Percentiles rank a stretch among this genome's conserved stretches.
These are phyloP conservation scores for Cercopithecus mona DNA, from an alignment of 2,113 vertebrate genomes.

Conservation along the genomic window DNA sequence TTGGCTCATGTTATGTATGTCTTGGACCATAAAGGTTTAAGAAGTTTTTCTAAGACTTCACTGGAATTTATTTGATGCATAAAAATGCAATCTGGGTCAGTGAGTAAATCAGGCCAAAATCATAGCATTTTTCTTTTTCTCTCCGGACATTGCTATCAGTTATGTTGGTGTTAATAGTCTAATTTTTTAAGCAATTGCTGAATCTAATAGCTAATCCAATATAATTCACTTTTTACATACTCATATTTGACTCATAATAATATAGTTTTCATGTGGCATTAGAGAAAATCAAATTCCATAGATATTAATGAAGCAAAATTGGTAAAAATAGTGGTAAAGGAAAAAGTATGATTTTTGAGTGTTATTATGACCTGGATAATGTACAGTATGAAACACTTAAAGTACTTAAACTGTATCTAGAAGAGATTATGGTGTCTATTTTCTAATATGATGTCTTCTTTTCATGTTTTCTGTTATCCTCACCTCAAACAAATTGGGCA, in stretches of 20 bases:
- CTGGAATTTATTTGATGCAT: neutral
- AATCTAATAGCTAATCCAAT: neutral
- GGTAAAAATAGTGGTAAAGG: neutral
- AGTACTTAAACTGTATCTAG: neutral
- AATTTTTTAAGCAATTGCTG: neutral
- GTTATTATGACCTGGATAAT: neutral
- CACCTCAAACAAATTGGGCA: neutral
- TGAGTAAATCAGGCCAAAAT: neutral
- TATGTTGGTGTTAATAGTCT: neutral
- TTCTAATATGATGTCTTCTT: neutral
- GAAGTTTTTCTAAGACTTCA: neutral
- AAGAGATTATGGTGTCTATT: neutral
- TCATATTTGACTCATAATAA: neutral
- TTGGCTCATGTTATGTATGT: neutral
- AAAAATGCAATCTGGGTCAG: neutral
- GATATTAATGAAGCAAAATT: neutral
- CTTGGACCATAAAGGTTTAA: neutral
- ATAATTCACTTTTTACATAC: neutral
- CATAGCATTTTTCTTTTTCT: neutral
- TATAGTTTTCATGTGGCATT: slow-evolving; percentile 21
- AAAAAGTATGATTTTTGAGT: neutral
- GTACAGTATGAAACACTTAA: neutral
- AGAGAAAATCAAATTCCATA: neutral
- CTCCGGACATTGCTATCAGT: neutral
- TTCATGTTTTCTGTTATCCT: slow-evolving; percentile 37